Evolutionary conservation across 2,797 vertebrate species (phyloP).

Genomic region (Lithobates pipiens): DNA sequence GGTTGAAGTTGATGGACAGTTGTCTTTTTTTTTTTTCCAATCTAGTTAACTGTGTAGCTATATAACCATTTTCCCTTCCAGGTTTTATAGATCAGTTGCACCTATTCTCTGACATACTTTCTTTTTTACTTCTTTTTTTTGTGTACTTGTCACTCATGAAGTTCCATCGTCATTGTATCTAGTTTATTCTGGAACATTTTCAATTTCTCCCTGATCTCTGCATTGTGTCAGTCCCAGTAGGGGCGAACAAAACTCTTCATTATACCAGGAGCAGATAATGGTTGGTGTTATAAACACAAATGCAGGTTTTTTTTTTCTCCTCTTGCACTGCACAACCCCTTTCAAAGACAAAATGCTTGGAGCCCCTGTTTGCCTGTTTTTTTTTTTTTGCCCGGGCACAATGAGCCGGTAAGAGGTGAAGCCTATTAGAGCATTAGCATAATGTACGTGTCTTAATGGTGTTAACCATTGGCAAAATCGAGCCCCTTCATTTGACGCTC

Average conservation of each 20-base stretch:
- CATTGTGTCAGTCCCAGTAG: not conserved
- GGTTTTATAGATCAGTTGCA: not conserved
- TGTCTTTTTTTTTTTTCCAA: no score
- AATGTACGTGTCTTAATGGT: not conserved
- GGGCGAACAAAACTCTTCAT: not conserved
- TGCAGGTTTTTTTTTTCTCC: not conserved
- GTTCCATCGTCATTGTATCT: not conserved
- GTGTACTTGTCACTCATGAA: not conserved
- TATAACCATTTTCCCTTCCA: not conserved
- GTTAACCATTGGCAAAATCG: slow-evolving; percentile 8
- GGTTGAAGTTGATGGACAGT: no score
- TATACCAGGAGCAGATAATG: not conserved
- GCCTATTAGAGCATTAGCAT: slow-evolving; percentile 8
- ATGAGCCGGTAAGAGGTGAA: not conserved
- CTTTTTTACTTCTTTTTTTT: not conserved
- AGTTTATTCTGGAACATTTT: slow-evolving; percentile 3
- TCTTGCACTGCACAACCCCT: not conserved
- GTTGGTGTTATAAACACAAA: not conserved
- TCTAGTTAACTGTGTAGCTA: no score
- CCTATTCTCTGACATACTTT: not conserved
- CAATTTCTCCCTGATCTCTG: not conserved
- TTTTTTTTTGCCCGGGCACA: not conserved
- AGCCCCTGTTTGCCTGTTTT: no score
- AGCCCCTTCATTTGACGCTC: not conserved
- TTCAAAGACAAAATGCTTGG: not conserved